Percentiles rank a stretch among this genome's conserved stretches.
Conservation (phyloP, 2,888 invertebrate species). For the Willowsia nigromaculata region DNA sequence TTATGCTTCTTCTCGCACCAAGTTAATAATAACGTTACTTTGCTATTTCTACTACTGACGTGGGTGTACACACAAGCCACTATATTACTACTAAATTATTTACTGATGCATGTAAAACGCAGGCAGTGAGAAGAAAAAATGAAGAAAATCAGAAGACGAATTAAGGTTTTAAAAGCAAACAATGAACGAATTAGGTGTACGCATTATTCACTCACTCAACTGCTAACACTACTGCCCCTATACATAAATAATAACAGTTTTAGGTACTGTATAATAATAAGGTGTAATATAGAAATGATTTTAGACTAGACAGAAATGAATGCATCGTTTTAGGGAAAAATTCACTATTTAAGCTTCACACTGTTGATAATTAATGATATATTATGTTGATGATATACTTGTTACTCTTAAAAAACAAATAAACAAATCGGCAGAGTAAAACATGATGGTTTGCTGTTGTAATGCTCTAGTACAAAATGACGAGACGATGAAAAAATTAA, state of each 20-base stretch:
- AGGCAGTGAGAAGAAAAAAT: background rate
- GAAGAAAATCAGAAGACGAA: constrained; percentile 12
- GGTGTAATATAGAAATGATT: background rate
- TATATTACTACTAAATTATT: constrained; percentile 19
- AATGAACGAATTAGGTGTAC: background rate
- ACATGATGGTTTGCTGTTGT: background rate
- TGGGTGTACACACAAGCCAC: background rate
- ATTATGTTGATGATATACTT: constrained; percentile 47
- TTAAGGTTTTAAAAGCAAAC: constrained; percentile 39
- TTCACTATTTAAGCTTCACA: constrained; percentile 7
- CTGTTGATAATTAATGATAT: constrained; percentile 57
- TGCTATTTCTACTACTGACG: background rate
- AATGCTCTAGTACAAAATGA: background rate
- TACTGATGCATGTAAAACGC: constrained; percentile 43
- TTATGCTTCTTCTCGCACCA: background rate
- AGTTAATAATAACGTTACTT: constrained; percentile 16
- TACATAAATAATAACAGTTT: constrained; percentile 19
- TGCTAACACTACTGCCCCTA: background rate
- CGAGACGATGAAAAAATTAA: constrained; percentile 19
- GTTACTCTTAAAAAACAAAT: constrained; percentile 30
- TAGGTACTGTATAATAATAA: constrained; percentile 2
- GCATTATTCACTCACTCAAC: background rate
- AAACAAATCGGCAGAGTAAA: constrained; percentile 30
- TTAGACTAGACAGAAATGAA: background rate
- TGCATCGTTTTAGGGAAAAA: constrained; percentile 4